These are phyloP conservation scores for Wasmannia auropunctata DNA, from an alignment of 1,140 invertebrate species.

Conservation along the genomic window DNA sequence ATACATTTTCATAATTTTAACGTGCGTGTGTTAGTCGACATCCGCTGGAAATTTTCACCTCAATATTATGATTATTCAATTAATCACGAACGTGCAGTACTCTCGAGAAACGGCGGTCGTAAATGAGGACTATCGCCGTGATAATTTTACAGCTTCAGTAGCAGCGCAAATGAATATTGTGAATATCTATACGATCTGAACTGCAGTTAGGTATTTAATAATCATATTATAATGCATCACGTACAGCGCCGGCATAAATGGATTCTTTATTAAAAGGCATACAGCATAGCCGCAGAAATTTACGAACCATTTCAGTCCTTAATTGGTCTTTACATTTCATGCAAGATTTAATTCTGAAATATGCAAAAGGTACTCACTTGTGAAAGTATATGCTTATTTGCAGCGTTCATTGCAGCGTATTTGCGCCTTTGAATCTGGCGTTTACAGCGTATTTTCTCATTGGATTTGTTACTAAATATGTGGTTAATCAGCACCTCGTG, in stretches of 20 bases:
- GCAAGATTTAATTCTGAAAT: conserved; percentile 44
- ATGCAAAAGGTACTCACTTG: conserved; percentile 1
- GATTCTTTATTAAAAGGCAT: conserved; percentile 42
- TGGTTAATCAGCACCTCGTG: conserved; percentile 1
- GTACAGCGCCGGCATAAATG: conserved; percentile 15
- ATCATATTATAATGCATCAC: conserved; percentile 40
- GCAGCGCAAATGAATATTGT: neutral
- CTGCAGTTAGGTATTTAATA: conserved; percentile 38
- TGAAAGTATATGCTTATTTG: conserved; percentile 32
- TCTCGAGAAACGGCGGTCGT: neutral
- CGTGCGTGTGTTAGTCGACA: neutral
- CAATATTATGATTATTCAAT: conserved; percentile 24
- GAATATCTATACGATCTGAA: neutral
- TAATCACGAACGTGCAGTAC: conserved; percentile 6
- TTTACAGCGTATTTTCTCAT: neutral
- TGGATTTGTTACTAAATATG: neutral
- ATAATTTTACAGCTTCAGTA: conserved; percentile 21
- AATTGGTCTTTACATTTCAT: conserved; percentile 38
- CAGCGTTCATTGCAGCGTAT: neutral
- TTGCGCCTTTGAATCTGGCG: neutral
- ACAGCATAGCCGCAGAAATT: conserved; percentile 15
- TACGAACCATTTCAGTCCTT: conserved; percentile 9
- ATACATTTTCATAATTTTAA: conserved; percentile 18
- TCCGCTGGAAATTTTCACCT: conserved; percentile 6
- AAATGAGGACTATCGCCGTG: conserved; percentile 21